Base-by-base conservation (phyloP, 2,888 invertebrate species). In the Apomyelois bistriatella region DNA sequence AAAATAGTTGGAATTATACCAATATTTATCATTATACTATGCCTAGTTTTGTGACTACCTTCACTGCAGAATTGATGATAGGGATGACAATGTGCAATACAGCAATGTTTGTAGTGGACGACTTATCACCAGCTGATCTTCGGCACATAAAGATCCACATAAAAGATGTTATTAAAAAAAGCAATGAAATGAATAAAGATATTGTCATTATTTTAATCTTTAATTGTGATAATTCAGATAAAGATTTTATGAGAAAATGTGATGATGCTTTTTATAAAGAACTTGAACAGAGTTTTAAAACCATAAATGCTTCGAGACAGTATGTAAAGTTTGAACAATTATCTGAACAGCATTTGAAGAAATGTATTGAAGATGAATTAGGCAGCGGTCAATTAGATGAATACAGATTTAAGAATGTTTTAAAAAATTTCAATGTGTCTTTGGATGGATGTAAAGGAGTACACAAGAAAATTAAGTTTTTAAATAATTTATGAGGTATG, bases 361-460 rank as follows among this genome's bases (percentile, higher is more conserved):
- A 74, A 60, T 90, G 90, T 64, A 79, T 90, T 51, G 69, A 76
- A 55, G 68, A 74, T 61, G 82, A 86, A 68, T 52, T 83, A 30
- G 66, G 69, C 48, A 60, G n/a, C n/a, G n/a, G n/a, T 13, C 65
- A 54, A 57, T 36, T 81, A 2, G 61, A 53, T 48, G 57, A 72
- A 22, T 37, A 52, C n/a, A 64, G 75, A 32, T 63, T 80, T 53
- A 57, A 67, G 9, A 70, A 69, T 46, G 58, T 90, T 30, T 55
- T 79, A 37, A 82, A 76, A 60, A 76, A 82, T 58, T 89, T 90
- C 59, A 74, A 88, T 76, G 86, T 86, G 1, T 61, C 73, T 1
- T 52, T 70, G 41, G 85, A 90, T 73, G 90, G 90, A 22, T 90
- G 90, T 65, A 91, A 90, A 80, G 81, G 87, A 60, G 89, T 90